Evolutionary conservation across 2,797 vertebrate genomes (phyloP).

Genomic region (Hippocampus kuda): DNA sequence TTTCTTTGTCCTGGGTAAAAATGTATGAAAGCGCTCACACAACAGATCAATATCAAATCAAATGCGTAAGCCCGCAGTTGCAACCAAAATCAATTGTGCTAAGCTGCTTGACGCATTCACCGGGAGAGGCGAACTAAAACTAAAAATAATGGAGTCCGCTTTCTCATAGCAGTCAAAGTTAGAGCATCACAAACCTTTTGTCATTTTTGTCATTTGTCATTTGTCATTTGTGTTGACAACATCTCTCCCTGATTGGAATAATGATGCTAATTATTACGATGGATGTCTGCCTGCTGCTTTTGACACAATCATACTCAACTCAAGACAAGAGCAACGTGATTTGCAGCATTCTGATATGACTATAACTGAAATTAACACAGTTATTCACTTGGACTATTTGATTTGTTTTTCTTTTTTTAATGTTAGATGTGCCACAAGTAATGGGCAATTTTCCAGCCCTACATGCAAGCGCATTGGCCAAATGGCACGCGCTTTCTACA

Average conservation of each 20-base stretch:
- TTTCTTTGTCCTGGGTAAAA: neutral
- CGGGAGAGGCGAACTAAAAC: conserved; percentile 23
- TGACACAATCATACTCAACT: conserved; percentile 15
- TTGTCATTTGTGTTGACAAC: conserved; percentile 22
- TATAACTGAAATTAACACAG: neutral
- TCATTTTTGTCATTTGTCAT: no score
- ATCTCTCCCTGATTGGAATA: conserved; percentile 25
- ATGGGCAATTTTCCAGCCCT: conserved; percentile 31
- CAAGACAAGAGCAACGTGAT: neutral
- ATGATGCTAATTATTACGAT: conserved; percentile 40
- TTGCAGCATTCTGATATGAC: neutral
- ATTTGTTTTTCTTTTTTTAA: conserved; percentile 5
- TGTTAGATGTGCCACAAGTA: conserved; percentile 15
- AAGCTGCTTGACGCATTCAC: conserved; percentile 26
- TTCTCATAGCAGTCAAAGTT: conserved; percentile 14
- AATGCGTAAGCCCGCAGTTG: conserved; percentile 30
- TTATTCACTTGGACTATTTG: neutral
- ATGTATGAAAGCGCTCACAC: conserved; percentile 19
- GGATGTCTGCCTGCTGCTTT: conserved; percentile 19
- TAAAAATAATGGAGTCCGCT: conserved; percentile 19
- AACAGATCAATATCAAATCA: conserved; percentile 36
- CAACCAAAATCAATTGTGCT: conserved; percentile 30
- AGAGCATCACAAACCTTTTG: conserved; percentile 15
- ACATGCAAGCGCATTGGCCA: conserved; percentile 24
- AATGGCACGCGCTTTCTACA: conserved; percentile 53